A percentile compares a stretch with the other conserved stretches of the same genome.
phyloP scores from a whole-genome alignment of 2,888 invertebrate species.

The Eristalinus sepulchralis region DNA sequence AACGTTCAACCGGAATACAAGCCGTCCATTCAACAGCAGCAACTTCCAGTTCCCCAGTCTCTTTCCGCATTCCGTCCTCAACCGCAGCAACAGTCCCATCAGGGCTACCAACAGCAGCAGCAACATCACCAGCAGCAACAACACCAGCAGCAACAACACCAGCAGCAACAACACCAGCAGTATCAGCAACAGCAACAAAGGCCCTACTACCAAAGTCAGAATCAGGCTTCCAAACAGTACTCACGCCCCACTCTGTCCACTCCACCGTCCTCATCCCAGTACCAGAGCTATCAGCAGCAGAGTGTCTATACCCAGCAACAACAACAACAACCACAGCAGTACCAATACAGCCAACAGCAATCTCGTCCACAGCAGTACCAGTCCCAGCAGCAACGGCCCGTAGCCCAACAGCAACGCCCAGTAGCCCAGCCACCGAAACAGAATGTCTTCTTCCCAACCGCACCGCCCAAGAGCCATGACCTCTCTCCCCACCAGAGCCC shows the following conservation, averaged over 20 bases:
- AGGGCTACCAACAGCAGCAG: conserved; percentile 63
- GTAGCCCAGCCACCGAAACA: conserved; percentile 78
- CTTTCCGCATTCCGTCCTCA: conserved; percentile 68
- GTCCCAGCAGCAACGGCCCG: conserved; percentile 74
- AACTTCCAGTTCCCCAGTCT: conserved; percentile 42
- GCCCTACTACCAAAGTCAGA: conserved; percentile 66
- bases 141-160: conserved; percentile 59
- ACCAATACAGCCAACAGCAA: conserved; percentile 41
- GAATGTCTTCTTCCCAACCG: conserved; percentile 76
- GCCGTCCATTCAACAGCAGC: conserved; percentile 55
- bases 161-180: conserved; percentile 53
- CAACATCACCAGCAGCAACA: conserved; percentile 66
- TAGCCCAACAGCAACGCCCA: conserved; percentile 72
- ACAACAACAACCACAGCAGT: conserved; percentile 38
- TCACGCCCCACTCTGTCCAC: conserved; percentile 25
- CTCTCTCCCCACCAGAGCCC: conserved; percentile 70
- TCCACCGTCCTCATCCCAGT: conserved; percentile 80
- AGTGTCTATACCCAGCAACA: conserved; percentile 28
- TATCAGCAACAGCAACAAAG: conserved; percentile 67
- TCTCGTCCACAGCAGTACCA: conserved; percentile 79
- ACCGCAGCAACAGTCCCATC: conserved; percentile 69
- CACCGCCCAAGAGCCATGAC: conserved; percentile 75
- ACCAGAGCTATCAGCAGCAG: conserved; percentile 54
- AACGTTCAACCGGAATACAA: conserved; percentile 64
- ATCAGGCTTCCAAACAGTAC: conserved; percentile 73